Evolutionary conservation across 2,888 invertebrate species (phyloP).

Genomic region (Hirtodrosophila alboralis): DNA sequence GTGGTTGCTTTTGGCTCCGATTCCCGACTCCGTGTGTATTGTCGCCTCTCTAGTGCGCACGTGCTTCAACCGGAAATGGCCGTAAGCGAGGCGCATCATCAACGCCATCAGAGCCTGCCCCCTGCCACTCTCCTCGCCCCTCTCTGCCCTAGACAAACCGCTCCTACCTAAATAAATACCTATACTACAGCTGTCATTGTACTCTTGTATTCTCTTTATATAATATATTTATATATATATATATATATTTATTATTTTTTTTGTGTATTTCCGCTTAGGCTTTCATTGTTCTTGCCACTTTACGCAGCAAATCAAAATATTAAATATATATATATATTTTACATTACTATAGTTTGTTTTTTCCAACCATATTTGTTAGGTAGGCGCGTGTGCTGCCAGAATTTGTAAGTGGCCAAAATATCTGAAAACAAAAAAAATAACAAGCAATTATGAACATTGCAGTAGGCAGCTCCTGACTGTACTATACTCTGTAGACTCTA

Average conservation of each 20-base stretch:
- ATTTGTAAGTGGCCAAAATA: conserved; percentile 67
- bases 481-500: too few relatives aligned
- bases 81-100: conserved; percentile 79
- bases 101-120: conserved; percentile 40
- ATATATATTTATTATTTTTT: conserved; percentile 44
- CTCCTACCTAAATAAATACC: too few relatives aligned
- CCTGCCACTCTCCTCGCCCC: conserved; percentile 33
- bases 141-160: conserved; percentile 10
- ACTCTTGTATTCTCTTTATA: conserved; percentile 36
- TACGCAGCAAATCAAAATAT: conserved; percentile 69
- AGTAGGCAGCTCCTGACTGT: too few relatives aligned
- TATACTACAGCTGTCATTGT: conserved; percentile 59
- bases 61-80: conserved; percentile 83
- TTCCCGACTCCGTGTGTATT: too few relatives aligned
- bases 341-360: conserved; percentile 16
- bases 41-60: conserved; percentile 73
- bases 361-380: conserved; percentile 27
- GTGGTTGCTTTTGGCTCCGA: conserved; percentile 50
- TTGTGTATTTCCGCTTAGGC: conserved; percentile 69
- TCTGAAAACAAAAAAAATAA: too few relatives aligned
- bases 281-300: conserved; percentile 80
- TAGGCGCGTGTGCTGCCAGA: conserved; percentile 61
- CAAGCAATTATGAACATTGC: too few relatives aligned
- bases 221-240: conserved; percentile 38
- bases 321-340: conserved; percentile 35